Conservation (phyloP, 1,140 invertebrate genomes). For the Lepidotrigona ventralis region DNA sequence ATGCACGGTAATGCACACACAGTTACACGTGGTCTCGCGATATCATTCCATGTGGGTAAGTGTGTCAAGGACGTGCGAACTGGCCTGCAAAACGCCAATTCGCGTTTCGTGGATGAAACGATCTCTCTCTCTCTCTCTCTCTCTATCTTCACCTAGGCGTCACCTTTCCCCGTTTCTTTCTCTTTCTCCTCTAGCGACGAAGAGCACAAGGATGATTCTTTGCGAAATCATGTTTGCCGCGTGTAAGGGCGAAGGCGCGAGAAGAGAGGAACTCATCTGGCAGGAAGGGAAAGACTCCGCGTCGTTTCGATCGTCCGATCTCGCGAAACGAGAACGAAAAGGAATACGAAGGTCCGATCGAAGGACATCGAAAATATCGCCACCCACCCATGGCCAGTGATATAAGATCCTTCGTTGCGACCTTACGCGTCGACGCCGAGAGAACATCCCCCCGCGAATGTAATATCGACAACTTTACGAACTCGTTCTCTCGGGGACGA, state of each 20-base stretch:
- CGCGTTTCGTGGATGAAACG: conserved; percentile 65
- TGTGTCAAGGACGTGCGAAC: conserved; percentile 80
- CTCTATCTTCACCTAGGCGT: background rate
- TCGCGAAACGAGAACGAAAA: background rate
- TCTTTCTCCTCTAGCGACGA: background rate
- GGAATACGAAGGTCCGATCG: background rate
- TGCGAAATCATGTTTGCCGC: background rate
- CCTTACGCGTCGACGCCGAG: background rate
- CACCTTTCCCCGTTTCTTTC: background rate
- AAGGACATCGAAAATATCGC: conserved; percentile 3
- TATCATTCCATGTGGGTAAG: conserved; percentile 73
- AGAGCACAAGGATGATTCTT: background rate
- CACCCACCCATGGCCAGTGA: conserved; percentile 11
- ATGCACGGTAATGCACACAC: conserved; percentile 46
- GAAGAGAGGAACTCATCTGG: background rate
- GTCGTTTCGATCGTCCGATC: background rate
- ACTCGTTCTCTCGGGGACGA: background rate
- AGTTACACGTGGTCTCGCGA: conserved; percentile 58
- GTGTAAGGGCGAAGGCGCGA: background rate
- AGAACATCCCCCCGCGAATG: background rate
- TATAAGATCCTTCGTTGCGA: conserved; percentile 6
- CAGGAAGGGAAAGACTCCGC: background rate
- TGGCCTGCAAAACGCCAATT: conserved; percentile 74
- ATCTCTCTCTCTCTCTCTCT: conserved; percentile 4
- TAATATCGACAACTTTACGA: conserved; percentile 7